Conservation (phyloP, 2,888 invertebrate genomes). For the Podotricha telesiphe region DNA sequence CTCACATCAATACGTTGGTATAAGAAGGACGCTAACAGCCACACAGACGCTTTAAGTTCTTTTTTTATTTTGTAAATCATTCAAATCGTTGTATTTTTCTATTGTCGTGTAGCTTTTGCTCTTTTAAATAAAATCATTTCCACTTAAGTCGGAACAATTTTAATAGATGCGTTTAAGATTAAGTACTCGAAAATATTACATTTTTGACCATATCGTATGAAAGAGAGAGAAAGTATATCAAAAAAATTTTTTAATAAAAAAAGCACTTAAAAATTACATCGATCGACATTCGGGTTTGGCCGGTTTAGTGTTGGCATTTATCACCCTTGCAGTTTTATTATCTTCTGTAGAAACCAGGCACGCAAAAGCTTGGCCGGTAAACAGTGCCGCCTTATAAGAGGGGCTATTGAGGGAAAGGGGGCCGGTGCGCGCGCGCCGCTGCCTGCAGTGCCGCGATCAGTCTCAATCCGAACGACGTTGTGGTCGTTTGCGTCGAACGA, state of each 20-base stretch:
- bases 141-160: neutral
- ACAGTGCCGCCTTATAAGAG: conserved; percentile 49
- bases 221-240: conserved; percentile 25
- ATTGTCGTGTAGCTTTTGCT: neutral
- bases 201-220: neutral
- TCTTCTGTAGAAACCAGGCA: conserved; percentile 58
- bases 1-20: conserved; percentile 50
- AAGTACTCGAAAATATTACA: neutral
- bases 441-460: conserved; percentile 61
- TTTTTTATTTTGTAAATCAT: conserved; percentile 46
- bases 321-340: conserved; percentile 67
- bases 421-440: conserved; percentile 59
- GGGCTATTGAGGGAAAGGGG: conserved; percentile 47
- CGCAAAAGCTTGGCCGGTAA: conserved; percentile 71
- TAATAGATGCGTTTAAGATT: neutral
- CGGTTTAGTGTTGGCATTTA: conserved; percentile 62
- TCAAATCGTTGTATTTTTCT: conserved; percentile 10
- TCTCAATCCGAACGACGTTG: conserved; percentile 78
- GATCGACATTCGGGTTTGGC: conserved; percentile 50
- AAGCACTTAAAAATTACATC: conserved; percentile 34
- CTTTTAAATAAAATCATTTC: neutral
- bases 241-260: conserved; percentile 16
- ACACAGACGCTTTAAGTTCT: conserved; percentile 55
- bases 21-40: conserved; percentile 56
- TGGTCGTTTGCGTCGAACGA: conserved; percentile 71